These are phyloP conservation scores for Sebastiscus albofasciatus DNA, from an alignment of 2,797 vertebrate species.

Conservation along the genomic window DNA sequence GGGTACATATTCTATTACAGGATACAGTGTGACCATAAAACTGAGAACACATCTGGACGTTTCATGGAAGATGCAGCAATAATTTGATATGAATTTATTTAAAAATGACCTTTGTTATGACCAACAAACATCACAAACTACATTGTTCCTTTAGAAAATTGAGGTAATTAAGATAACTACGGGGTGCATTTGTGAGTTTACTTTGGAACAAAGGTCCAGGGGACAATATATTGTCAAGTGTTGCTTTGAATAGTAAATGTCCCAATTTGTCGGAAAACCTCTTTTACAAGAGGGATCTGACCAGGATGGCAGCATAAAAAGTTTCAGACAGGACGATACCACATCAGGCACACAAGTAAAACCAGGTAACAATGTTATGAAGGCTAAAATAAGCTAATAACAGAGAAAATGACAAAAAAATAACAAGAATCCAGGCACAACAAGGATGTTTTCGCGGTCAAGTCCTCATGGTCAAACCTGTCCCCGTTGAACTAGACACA, in stretches of 20 bases:
- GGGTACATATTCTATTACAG: too few species aligned
- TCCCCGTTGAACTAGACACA: conserved; percentile 4
- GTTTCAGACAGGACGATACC: background rate
- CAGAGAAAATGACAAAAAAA: background rate
- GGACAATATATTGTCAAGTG: background rate
- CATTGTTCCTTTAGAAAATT: too few species aligned
- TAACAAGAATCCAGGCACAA: background rate
- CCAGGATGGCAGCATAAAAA: background rate
- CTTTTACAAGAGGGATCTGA: background rate
- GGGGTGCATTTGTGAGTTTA: too few species aligned
- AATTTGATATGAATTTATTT: too few species aligned
- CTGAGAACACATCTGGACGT: too few species aligned
- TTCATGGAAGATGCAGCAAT: too few species aligned
- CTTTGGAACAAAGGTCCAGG: too few species aligned
- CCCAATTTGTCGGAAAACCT: background rate
- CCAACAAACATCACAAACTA: too few species aligned
- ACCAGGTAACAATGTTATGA: background rate
- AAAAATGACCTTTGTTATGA: too few species aligned
- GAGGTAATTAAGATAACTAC: too few species aligned
- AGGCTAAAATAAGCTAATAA: background rate
- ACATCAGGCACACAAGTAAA: background rate
- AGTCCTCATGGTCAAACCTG: background rate
- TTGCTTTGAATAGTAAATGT: background rate
- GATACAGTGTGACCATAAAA: too few species aligned
- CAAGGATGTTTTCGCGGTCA: too few species aligned